These are phyloP conservation scores for Nomada flava DNA, from an alignment of 2,888 invertebrate genomes.

Conservation along the genomic window DNA sequence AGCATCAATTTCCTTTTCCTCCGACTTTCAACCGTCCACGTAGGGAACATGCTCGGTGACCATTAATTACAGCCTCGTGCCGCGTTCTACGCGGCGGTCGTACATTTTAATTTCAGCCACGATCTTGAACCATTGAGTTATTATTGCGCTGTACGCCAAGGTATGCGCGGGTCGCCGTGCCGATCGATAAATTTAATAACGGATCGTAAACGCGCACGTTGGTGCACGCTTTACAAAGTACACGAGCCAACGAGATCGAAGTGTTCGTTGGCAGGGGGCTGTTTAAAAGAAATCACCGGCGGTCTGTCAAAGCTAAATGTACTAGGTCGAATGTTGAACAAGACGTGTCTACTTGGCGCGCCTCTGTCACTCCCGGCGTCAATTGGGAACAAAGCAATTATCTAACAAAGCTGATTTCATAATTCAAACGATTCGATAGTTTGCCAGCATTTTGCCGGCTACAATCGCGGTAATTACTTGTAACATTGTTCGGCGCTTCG, in stretches of 20 bases:
- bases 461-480: conserved; percentile 60
- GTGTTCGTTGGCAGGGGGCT: not conserved
- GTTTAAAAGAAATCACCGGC: not conserved
- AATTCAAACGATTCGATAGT: conserved; percentile 16
- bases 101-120: conserved; percentile 26
- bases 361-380: conserved; percentile 26
- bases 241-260: conserved; percentile 1
- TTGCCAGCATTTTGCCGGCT: conserved; percentile 25
- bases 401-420: conserved; percentile 54
- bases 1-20: not conserved
- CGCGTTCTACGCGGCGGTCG: not conserved
- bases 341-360: not conserved
- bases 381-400: conserved; percentile 44
- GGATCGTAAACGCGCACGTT: conserved; percentile 37
- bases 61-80: conserved; percentile 27
- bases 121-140: not conserved
- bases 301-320: too few relatives aligned
- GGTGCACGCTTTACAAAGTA: not conserved
- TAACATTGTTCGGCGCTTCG: conserved; percentile 39
- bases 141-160: not conserved
- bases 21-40: not conserved
- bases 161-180: not conserved
- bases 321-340: not conserved
- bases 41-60: conserved; percentile 1
- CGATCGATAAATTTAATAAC: conserved; percentile 22